phyloP scores from a whole-genome alignment of 2,113 vertebrate genomes.

The Pionites leucogaster region DNA sequence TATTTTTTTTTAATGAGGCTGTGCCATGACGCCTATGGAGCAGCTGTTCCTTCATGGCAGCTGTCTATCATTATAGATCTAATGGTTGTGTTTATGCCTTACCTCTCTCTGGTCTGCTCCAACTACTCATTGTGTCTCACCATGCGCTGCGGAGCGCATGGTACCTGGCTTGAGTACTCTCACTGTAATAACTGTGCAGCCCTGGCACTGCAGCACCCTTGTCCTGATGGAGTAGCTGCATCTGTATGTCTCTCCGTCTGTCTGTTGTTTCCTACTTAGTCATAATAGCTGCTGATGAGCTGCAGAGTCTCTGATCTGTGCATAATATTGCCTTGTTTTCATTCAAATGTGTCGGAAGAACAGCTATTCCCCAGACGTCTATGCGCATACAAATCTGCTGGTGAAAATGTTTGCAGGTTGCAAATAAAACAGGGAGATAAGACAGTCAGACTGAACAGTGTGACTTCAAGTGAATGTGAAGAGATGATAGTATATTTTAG shows the following conservation, averaged over 20 bases:
- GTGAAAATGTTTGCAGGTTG: not conserved
- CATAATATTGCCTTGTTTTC: constrained; percentile 24
- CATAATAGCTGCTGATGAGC: not conserved
- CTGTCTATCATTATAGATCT: not conserved
- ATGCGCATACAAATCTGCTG: not conserved
- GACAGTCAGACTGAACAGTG: not conserved
- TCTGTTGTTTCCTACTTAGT: not conserved
- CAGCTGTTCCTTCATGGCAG: not conserved
- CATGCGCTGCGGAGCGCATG: rapidly evolving
- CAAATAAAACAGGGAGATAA: not conserved
- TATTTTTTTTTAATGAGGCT: not conserved
- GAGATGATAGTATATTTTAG: not conserved
- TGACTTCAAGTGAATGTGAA: not conserved
- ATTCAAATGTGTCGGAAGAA: constrained; percentile 1
- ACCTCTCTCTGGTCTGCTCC: not conserved
- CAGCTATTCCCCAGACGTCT: not conserved
- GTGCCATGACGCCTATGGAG: not conserved
- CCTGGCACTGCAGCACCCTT: not conserved
- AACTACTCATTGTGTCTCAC: rapidly evolving
- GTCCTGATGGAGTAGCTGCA: not conserved
- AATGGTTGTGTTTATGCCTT: not conserved
- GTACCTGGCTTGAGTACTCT: rapidly evolving
- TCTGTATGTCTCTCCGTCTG: not conserved
- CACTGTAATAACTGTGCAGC: rapidly evolving
- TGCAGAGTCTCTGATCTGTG: constrained; percentile 1